phyloP scores from a whole-genome alignment of 2,113 vertebrate genomes.

The Notothenia coriiceps region DNA sequence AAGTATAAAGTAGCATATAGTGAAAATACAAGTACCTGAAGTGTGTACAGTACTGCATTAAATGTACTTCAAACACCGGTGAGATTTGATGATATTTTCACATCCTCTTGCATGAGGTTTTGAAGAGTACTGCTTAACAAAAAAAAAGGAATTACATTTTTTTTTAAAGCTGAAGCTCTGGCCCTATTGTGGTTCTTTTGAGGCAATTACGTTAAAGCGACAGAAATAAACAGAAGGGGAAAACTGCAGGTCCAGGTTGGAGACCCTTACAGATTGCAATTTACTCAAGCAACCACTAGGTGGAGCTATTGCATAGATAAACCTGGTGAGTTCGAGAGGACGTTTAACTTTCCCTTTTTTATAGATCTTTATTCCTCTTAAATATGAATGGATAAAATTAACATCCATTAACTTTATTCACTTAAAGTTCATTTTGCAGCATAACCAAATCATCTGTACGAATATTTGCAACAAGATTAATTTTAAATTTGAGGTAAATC shows the following conservation, averaged over 20 bases:
- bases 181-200: neutral
- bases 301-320: conserved; percentile 58
- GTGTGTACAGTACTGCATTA: too few relatives aligned
- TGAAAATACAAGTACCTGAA: too few relatives aligned
- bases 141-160: conserved; percentile 10
- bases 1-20: too few relatives aligned
- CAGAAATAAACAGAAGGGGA: neutral
- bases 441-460: too few relatives aligned
- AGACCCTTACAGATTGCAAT: conserved; percentile 28
- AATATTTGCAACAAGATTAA: too few relatives aligned
- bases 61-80: neutral
- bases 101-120: neutral
- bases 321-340: neutral
- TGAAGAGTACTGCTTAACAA: too few relatives aligned
- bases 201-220: neutral
- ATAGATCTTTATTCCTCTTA: too few relatives aligned
- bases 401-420: too few relatives aligned
- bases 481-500: too few relatives aligned
- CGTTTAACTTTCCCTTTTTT: neutral
- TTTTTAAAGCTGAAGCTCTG: neutral
- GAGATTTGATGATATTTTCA: neutral
- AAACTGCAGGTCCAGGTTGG: fast-evolving
- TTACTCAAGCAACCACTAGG: conserved; percentile 57
- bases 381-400: too few relatives aligned
- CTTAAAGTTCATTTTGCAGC: too few relatives aligned